Conservation (phyloP, 2,888 invertebrate genomes). For the Drosophila seclusa region DNA sequence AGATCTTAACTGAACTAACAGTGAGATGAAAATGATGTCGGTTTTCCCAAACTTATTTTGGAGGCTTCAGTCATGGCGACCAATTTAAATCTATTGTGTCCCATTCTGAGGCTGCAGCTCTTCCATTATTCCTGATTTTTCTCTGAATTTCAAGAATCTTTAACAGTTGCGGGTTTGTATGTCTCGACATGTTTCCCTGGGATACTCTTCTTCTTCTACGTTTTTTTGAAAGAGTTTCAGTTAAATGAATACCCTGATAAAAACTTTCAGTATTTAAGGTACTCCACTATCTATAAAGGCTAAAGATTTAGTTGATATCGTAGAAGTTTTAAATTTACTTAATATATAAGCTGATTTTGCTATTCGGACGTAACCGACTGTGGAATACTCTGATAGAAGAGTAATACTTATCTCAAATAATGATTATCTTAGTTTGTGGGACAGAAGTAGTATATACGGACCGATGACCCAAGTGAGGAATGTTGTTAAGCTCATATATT, state of each 20-base stretch:
- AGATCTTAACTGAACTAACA: neutral
- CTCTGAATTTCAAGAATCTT: neutral
- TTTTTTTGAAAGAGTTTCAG: neutral
- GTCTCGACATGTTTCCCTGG: neutral
- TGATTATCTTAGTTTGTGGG: neutral
- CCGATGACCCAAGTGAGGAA: neutral
- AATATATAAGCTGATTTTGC: neutral
- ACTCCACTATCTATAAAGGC: neutral
- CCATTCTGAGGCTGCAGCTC: neutral
- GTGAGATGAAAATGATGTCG: neutral
- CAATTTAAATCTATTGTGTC: neutral
- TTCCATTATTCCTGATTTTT: neutral
- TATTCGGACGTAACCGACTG: neutral
- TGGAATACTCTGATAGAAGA: neutral
- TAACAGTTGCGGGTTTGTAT: too few relatives aligned
- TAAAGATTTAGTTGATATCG: neutral
- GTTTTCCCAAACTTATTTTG: neutral
- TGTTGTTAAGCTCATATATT: neutral
- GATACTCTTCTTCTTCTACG: neutral
- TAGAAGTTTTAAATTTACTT: neutral
- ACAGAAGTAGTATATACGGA: neutral
- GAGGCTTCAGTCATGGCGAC: neutral
- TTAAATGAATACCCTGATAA: neutral
- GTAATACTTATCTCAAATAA: neutral
- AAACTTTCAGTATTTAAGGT: neutral